Base-by-base conservation (phyloP, 2,888 invertebrate genomes). In the Tenthredo notha region DNA sequence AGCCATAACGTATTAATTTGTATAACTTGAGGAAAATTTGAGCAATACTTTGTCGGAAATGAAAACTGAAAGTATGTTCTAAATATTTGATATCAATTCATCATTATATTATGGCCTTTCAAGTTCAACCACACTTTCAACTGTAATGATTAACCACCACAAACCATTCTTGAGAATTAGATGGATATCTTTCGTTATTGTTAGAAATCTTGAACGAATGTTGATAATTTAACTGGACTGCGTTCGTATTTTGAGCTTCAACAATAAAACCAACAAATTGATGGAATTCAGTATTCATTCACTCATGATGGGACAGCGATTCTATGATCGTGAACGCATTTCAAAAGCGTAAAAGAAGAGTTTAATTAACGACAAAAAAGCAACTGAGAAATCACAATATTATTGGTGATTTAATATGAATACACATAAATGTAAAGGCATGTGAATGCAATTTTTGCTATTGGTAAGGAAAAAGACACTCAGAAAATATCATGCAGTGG, bases 401-500 rank as follows among this genome's bases (percentile, higher is more conserved):
- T 67, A 1, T 33, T 33, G 33, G 18, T 25, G 33, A 67, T 67
- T 67, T 6, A 67, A 33, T 18, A 18, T 18, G 18, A 67, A 18
- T 67, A 29, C 33, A 67, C 29, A 33, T 67, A 15, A 33, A 67
- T 33, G 7, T 0, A 67, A 5, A 65, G 29, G 29, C 29, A 65
- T 29, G 29, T 65, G 10, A 72, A 40, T 72, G 40, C 40, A 25
- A 43, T 40, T 43, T n/a, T 74, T 43, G 4, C 65, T 33, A 50
- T 40, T 83, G 29, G 25, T 2, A 47, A 15, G 43, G 12, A 43
- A 33, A n/a, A 29, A 61, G 43, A n/a, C 29, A 40, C 61, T 61
- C 33, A n/a, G 7, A 83, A n/a, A 43, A 47, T 67, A 67, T 47
- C 82, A 83, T 83, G 83, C 83, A 43, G 33, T 54, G 43, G 54